Evolutionary conservation across 1,140 invertebrate genomes (phyloP).

Genomic region (Drosophila tropicalis): DNA sequence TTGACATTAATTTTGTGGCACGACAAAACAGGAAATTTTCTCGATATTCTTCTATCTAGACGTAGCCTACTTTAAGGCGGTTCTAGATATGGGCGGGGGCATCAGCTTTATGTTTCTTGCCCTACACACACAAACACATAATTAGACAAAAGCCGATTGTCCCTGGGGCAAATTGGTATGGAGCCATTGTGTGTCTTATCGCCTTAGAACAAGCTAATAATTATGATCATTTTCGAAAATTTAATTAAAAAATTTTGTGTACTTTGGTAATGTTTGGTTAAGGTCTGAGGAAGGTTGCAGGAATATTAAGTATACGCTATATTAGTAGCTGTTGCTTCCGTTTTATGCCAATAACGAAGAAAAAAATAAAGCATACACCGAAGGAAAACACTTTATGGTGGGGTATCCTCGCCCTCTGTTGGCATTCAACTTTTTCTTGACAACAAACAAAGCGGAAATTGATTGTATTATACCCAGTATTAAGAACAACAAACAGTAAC

Average conservation of each 20-base stretch:
- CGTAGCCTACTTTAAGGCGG: background rate
- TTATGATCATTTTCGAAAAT: constrained; percentile 35
- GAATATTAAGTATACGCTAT: constrained; percentile 69
- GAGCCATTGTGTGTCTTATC: background rate
- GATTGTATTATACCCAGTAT: constrained; percentile 74
- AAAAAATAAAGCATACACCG: constrained; percentile 11
- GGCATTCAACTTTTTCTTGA: constrained; percentile 62
- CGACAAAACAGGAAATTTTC: background rate
- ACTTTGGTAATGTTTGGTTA: constrained; percentile 12
- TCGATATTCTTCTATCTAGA: background rate
- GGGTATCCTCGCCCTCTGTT: background rate
- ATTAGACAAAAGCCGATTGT: constrained; percentile 2
- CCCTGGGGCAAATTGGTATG: background rate
- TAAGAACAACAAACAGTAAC: constrained; percentile 25
- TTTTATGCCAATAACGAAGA: constrained; percentile 36
- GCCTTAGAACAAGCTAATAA: constrained; percentile 6
- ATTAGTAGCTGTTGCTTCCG: constrained; percentile 75
- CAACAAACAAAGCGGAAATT: constrained; percentile 81
- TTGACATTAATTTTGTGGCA: background rate
- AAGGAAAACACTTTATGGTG: too few relatives aligned
- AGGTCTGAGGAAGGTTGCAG: background rate
- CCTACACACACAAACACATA: constrained; percentile 15
- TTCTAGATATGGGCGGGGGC: background rate
- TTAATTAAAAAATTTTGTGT: constrained; percentile 52
- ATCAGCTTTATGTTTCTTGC: background rate